phyloP scores from a whole-genome alignment of 2,113 vertebrate species.

The Numenius arquata region DNA sequence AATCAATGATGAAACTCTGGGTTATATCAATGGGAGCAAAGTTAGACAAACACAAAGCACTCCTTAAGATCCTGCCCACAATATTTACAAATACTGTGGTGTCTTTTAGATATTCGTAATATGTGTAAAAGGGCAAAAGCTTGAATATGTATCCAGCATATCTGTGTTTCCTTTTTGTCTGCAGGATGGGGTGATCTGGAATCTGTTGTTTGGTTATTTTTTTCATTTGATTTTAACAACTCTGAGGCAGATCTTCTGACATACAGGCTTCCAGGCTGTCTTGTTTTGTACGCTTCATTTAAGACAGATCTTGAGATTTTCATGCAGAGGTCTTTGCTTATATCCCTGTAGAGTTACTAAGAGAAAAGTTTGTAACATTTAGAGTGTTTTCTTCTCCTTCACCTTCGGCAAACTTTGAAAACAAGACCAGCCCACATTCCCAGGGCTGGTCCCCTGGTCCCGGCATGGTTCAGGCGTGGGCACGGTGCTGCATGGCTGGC shows the following conservation, averaged over 20 bases:
- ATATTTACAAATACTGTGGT: not conserved
- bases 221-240: not conserved
- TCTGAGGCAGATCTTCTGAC: not conserved
- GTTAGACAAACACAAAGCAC: not conserved
- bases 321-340: rapidly evolving
- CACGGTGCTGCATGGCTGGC: not conserved
- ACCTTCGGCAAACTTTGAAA: not conserved
- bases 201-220: not conserved
- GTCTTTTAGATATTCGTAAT: not conserved
- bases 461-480: rapidly evolving
- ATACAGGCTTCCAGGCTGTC: not conserved
- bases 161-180: not conserved
- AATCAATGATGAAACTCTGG: not conserved
- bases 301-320: not conserved
- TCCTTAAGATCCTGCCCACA: not conserved
- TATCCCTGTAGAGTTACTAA: not conserved
- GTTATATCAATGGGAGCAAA: not conserved
- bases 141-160: not conserved
- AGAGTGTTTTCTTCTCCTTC: not conserved
- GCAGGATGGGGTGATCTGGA: not conserved
- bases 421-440: not conserved
- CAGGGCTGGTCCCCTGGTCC: not conserved
- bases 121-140: not conserved
- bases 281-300: not conserved
- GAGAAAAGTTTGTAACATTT: not conserved